Evolutionary conservation across 1,140 invertebrate genomes (phyloP).

Genomic region (Trichoplusia ni): DNA sequence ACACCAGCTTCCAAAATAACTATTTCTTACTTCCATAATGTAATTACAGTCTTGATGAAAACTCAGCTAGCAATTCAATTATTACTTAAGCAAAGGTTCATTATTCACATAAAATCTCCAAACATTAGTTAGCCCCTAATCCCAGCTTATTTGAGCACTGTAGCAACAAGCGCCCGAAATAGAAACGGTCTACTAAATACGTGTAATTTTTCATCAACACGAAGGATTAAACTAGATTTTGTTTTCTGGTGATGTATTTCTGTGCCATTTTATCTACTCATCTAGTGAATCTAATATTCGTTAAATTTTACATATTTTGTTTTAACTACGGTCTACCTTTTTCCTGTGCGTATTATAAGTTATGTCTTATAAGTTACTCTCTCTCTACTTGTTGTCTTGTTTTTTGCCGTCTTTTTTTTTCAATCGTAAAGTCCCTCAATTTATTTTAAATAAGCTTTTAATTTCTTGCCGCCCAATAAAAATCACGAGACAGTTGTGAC

Average conservation of each 20-base stretch:
- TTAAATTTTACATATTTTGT: no score
- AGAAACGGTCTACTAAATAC: constrained; percentile 2
- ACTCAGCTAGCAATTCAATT: constrained; percentile 10
- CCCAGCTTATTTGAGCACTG: constrained; percentile 10
- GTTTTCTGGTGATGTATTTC: background rate
- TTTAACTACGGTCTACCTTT: no score
- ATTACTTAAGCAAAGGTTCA: background rate
- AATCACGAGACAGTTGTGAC: no score
- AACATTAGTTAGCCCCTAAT: constrained; percentile 10
- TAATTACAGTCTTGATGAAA: constrained; percentile 5
- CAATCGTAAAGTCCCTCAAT: no score
- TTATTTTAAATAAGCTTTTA: no score
- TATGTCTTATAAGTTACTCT: no score
- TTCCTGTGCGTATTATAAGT: no score
- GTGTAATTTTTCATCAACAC: constrained; percentile 5
- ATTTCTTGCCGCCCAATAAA: no score
- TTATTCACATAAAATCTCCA: constrained; percentile 15
- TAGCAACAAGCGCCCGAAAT: background rate
- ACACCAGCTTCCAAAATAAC: background rate
- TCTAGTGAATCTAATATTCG: no score
- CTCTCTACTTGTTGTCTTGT: no score
- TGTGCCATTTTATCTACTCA: no score
- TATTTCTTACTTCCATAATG: background rate
- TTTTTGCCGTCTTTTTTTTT: no score
- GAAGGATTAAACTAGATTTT: background rate